Evolutionary conservation across 2,888 invertebrate genomes (phyloP).

Genomic region (Pyrochroa serraticornis): DNA sequence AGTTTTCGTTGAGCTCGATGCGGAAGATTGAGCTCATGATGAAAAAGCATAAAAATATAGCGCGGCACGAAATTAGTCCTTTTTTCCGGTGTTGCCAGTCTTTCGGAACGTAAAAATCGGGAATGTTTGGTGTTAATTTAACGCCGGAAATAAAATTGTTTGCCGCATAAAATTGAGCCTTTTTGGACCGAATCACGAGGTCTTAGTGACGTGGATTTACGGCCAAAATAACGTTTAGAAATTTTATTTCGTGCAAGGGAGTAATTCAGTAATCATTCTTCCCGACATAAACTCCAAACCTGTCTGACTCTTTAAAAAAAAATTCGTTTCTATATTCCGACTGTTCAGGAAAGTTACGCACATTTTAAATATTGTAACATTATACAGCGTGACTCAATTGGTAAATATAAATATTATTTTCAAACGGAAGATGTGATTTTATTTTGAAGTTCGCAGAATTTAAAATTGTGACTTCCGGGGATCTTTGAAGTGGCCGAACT

Average conservation of each 20-base stretch:
- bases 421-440: too few relatives aligned
- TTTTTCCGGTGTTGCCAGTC: constrained; percentile 5
- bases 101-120: constrained; percentile 1
- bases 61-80: constrained; percentile 12
- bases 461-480: too few relatives aligned
- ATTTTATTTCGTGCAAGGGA: background rate
- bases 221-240: constrained; percentile 14
- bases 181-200: constrained; percentile 7
- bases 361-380: too few relatives aligned
- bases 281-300: too few relatives aligned
- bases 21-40: constrained; percentile 15
- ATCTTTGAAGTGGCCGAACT: too few relatives aligned
- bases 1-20: constrained; percentile 1
- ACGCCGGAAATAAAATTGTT: constrained; percentile 22
- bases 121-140: constrained; percentile 18
- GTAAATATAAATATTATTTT: too few relatives aligned
- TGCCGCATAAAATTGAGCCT: constrained; percentile 13
- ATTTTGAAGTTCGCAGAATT: too few relatives aligned
- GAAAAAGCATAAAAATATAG: constrained; percentile 20
- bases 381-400: too few relatives aligned
- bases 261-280: too few relatives aligned
- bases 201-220: constrained; percentile 14
- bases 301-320: too few relatives aligned
- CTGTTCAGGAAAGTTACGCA: too few relatives aligned
- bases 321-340: too few relatives aligned